Conservation (phyloP, 2,888 invertebrate genomes). For the Drosophila suboccidentalis region DNA sequence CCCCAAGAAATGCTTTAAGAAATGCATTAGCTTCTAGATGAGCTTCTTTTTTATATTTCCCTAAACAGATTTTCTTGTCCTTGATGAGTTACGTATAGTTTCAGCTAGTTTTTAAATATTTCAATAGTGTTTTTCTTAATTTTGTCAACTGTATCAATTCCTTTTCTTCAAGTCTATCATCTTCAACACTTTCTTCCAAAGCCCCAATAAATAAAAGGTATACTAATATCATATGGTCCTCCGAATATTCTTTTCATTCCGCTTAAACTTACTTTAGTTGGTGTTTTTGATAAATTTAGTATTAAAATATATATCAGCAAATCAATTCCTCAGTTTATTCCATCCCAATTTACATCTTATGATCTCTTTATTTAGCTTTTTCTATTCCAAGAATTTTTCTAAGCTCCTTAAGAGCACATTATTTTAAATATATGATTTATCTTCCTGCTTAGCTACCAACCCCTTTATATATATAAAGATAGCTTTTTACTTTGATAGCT, state of each 20-base stretch:
- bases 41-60: background rate
- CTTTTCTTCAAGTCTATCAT: background rate
- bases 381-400: background rate
- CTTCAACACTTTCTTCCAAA: background rate
- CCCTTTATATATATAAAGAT: background rate
- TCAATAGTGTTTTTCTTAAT: background rate
- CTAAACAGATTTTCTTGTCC: background rate
- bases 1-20: background rate
- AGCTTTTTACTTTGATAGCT: background rate
- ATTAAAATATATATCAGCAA: too few relatives aligned
- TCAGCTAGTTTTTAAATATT: background rate
- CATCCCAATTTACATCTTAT: background rate
- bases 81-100: background rate
- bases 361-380: background rate
- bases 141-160: constrained; percentile 1
- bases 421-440: background rate
- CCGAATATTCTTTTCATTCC: background rate
- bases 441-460: background rate
- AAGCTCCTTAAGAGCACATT: background rate
- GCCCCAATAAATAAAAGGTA: background rate
- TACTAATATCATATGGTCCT: background rate
- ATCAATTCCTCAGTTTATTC: background rate
- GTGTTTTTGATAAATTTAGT: too few relatives aligned
- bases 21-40: constrained; percentile 1
- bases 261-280: too few relatives aligned